A percentile compares a stretch with the other conserved stretches of the same genome.
These are phyloP conservation scores for Mactra quadrangularis DNA, from an alignment of 1,140 invertebrate genomes.

Conservation along the genomic window DNA sequence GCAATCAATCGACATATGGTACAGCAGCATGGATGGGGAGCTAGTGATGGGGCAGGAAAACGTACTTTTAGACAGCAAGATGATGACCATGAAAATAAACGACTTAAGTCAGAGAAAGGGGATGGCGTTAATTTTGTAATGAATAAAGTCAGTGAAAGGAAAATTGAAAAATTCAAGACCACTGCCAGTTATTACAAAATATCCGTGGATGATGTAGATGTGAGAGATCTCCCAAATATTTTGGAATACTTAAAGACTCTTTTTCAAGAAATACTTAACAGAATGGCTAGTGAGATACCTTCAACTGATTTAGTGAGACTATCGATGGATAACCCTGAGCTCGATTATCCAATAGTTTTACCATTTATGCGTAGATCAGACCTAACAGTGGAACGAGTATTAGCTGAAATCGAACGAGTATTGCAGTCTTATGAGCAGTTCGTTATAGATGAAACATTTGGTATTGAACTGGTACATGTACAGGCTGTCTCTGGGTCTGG, in stretches of 20 bases:
- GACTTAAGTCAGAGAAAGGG: not conserved
- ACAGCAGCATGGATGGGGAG: not conserved
- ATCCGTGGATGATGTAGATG: not conserved
- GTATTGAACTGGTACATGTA: slow-evolving; percentile 30
- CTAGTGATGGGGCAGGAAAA: no score
- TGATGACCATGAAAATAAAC: not conserved
- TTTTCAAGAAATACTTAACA: no score
- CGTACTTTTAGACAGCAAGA: no score
- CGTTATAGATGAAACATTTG: slow-evolving; percentile 31
- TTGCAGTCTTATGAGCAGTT: no score
- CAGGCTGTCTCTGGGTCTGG: not conserved
- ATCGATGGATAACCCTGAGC: no score
- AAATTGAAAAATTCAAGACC: slow-evolving; percentile 1
- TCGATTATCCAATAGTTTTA: no score
- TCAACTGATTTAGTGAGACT: no score
- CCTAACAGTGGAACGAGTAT: no score
- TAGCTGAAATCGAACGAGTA: no score
- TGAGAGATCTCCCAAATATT: not conserved
- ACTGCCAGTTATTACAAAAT: slow-evolving; percentile 1
- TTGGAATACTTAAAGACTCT: no score
- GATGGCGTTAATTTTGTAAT: not conserved
- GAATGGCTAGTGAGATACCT: no score
- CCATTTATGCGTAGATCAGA: no score
- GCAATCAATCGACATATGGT: not conserved
- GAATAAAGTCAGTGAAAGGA: not conserved